These are phyloP conservation scores for Brienomyrus longianalis DNA, from an alignment of 2,113 vertebrate genomes.

Conservation along the genomic window DNA sequence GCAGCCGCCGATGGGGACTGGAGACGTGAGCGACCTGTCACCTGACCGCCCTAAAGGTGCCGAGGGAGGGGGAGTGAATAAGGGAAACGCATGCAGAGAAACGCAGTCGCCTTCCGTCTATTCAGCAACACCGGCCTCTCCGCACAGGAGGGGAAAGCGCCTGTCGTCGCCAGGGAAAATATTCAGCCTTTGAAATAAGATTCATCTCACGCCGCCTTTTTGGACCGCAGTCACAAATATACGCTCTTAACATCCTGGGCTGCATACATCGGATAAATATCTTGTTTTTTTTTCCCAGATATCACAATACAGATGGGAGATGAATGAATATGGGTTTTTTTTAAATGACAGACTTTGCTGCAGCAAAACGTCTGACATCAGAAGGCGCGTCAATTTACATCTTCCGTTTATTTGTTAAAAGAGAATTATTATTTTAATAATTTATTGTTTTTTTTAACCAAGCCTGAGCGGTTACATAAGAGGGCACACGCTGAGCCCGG, in stretches of 20 bases:
- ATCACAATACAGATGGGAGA: not conserved
- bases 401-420: slow-evolving; percentile 7
- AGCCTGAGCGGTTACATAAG: slow-evolving; percentile 48
- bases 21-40: slow-evolving; percentile 29
- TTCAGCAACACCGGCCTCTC: slow-evolving; percentile 30
- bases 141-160: slow-evolving; percentile 26
- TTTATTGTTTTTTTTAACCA: slow-evolving; percentile 21
- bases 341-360: not conserved
- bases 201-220: not conserved
- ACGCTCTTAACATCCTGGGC: not conserved
- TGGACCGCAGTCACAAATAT: slow-evolving; percentile 19
- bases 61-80: slow-evolving; percentile 31
- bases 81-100: slow-evolving; percentile 24
- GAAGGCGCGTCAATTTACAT: slow-evolving; percentile 19
- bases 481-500: slow-evolving; percentile 49
- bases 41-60: slow-evolving; percentile 33
- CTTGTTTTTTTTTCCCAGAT: not conserved
- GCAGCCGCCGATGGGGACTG: not conserved
- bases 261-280: not conserved
- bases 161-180: slow-evolving; percentile 4
- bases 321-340: not conserved
- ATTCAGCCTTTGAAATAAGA: slow-evolving; percentile 18
- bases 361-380: slow-evolving; percentile 13
- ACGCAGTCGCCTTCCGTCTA: slow-evolving; percentile 19
- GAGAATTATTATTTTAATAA: slow-evolving; percentile 25